These are phyloP conservation scores for Diadophis punctatus DNA, from an alignment of 2,113 vertebrate species.

Conservation along the genomic window DNA sequence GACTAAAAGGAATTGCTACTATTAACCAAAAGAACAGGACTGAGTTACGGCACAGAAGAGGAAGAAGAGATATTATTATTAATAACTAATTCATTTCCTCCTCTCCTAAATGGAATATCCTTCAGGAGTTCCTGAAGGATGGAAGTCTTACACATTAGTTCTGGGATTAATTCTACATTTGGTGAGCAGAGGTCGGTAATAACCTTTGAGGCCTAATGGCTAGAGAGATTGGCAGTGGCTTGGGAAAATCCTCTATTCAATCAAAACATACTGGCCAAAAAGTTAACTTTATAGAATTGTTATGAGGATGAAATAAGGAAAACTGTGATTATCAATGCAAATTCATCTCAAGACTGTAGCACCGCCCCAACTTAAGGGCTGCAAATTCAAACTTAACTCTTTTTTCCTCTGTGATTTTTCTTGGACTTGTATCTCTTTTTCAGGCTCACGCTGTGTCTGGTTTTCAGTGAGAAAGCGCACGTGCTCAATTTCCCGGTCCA, in stretches of 20 bases:
- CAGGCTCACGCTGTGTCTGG: slow-evolving; percentile 77
- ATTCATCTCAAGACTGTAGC: accelerated
- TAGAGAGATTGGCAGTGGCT: neutral
- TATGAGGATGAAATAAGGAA: neutral
- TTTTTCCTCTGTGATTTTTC: slow-evolving; percentile 81
- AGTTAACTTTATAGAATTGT: neutral
- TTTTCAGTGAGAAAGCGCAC: slow-evolving; percentile 84
- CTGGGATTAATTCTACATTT: neutral
- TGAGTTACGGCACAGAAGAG: neutral
- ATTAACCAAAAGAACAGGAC: neutral
- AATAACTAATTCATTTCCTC: no score
- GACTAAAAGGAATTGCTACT: neutral
- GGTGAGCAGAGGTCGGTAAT: neutral
- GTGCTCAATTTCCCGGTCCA: slow-evolving; percentile 78
- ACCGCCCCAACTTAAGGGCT: accelerated
- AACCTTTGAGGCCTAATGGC: neutral
- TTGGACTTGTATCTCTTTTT: slow-evolving; percentile 60
- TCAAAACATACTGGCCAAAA: neutral
- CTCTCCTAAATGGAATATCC: neutral
- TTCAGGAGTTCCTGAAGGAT: neutral
- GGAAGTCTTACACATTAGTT: neutral
- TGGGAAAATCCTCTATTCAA: neutral
- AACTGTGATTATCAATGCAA: neutral
- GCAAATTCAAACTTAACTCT: slow-evolving; percentile 69
- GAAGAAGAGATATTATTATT: neutral